Evolutionary conservation across 2,888 invertebrate genomes (phyloP).

Genomic region (Oscheius myriophilus): DNA sequence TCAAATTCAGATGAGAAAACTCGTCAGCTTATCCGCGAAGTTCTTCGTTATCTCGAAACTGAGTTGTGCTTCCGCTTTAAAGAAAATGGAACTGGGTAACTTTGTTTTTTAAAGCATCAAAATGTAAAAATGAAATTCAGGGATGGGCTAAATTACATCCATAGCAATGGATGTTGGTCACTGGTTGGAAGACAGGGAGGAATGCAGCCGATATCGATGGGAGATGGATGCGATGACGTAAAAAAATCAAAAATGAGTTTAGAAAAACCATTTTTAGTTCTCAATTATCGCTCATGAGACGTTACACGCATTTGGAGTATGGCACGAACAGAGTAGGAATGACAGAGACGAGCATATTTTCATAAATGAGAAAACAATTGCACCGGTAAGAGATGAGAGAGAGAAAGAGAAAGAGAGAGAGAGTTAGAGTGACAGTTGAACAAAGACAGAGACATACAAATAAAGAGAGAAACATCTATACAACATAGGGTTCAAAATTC

Average conservation of each 20-base stretch:
- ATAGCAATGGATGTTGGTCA: constrained; percentile 61
- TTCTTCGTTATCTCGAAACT: constrained; percentile 55
- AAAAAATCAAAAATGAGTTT: constrained; percentile 1
- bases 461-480: too few relatives aligned
- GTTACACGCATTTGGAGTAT: constrained; percentile 62
- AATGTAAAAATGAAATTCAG: not conserved
- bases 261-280: constrained; percentile 37
- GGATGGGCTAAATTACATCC: constrained; percentile 45
- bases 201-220: constrained; percentile 60
- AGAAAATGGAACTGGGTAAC: constrained; percentile 50
- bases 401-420: too few relatives aligned
- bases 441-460: too few relatives aligned
- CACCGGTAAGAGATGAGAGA: constrained; percentile 40
- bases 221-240: constrained; percentile 62
- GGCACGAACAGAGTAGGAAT: constrained; percentile 67
- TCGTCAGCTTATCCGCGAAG: constrained; percentile 57
- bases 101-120: not conserved
- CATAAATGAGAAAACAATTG: constrained; percentile 52
- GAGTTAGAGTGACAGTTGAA: too few relatives aligned
- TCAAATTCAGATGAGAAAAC: constrained; percentile 26
- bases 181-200: constrained; percentile 63
- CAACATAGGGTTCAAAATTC: too few relatives aligned
- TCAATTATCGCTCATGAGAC: constrained; percentile 64
- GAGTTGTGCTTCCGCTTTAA: constrained; percentile 62
- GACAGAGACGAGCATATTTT: constrained; percentile 62